Base-by-base conservation (phyloP, 1,140 invertebrate genomes). In the Lucilia cuprina region DNA sequence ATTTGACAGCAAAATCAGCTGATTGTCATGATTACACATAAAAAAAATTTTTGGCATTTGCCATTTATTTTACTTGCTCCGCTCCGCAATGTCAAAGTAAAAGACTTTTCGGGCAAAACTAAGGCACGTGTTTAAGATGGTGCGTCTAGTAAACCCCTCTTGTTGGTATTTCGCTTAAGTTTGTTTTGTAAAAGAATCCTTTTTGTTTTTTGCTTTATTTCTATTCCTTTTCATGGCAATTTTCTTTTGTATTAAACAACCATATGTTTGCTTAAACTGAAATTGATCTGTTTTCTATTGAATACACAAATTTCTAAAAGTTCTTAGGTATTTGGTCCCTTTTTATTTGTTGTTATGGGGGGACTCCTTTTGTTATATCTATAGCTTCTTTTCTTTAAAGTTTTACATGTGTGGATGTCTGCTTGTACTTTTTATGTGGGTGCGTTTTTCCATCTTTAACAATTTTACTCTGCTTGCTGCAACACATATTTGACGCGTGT, bases 1-100 rank as follows among this genome's bases (percentile, higher is more conserved):
- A 82, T 55, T 82, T 82, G 55, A 82, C 80, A 60, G 80, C 25
- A 30, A 60, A 82, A 82, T 82, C 80, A 60, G 80, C 80, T 82
- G 80, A 19, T 82, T 82, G 13, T 82, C 80, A 82, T 60, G 49
- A 78, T 78, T 19, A 47, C 19, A 49, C 35, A 78, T 41, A 41
- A 21, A 19, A 41, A 75, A 35, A 78, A 78, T 17, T 49, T n/a
- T 25, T 7, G 25, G 25, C 25, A 30, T 41, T 49, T 19, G n/a
- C 17, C 17, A 30, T 30, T 30, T 30, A 30, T 30, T 30, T 30
- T 30, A 30, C 25, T 30, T 30, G 25, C 25, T 30, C 25, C 25
- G 25, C 25, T 30, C 3, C 25, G 25, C 3, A 30, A 47, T 21
- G 41, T 49, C 13, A 49, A 19, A 19, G 17, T n/a, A 7, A n/a